phyloP scores from a whole-genome alignment of 2,888 invertebrate species.

The Leucoma salicis region DNA sequence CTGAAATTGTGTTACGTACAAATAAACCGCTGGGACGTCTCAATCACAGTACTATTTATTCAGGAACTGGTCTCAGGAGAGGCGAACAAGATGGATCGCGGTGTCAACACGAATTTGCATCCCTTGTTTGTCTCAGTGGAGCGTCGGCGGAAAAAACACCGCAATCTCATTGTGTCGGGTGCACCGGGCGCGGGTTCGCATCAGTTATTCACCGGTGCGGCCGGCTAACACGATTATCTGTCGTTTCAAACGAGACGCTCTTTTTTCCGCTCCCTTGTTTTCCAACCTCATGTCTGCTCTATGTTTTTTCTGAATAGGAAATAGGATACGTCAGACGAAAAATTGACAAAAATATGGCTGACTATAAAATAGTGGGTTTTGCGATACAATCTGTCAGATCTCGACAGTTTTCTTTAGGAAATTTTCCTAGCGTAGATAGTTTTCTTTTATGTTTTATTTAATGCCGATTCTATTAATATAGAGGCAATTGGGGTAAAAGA shows the following conservation, averaged over 20 bases:
- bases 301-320: constrained; percentile 79
- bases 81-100: constrained; percentile 80
- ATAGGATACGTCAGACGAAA: constrained; percentile 80
- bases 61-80: constrained; percentile 73
- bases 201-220: constrained; percentile 77
- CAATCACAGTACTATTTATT: constrained; percentile 77
- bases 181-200: constrained; percentile 67
- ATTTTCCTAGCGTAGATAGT: constrained; percentile 66
- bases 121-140: constrained; percentile 78
- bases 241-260: constrained; percentile 75
- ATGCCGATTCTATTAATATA: constrained; percentile 22
- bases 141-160: constrained; percentile 75
- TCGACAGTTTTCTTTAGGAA: constrained; percentile 50
- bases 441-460: constrained; percentile 58
- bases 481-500: constrained; percentile 6
- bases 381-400: constrained; percentile 71
- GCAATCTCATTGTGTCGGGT: constrained; percentile 77
- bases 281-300: constrained; percentile 77
- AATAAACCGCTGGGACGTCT: constrained; percentile 64
- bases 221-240: constrained; percentile 80
- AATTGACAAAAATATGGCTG: constrained; percentile 80
- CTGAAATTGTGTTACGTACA: constrained; percentile 55
- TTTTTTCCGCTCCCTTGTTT: constrained; percentile 80
- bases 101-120: constrained; percentile 82
- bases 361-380: constrained; percentile 75